Evolutionary conservation across 2,113 vertebrate genomes (phyloP).

Genomic region (Arizona elegans): DNA sequence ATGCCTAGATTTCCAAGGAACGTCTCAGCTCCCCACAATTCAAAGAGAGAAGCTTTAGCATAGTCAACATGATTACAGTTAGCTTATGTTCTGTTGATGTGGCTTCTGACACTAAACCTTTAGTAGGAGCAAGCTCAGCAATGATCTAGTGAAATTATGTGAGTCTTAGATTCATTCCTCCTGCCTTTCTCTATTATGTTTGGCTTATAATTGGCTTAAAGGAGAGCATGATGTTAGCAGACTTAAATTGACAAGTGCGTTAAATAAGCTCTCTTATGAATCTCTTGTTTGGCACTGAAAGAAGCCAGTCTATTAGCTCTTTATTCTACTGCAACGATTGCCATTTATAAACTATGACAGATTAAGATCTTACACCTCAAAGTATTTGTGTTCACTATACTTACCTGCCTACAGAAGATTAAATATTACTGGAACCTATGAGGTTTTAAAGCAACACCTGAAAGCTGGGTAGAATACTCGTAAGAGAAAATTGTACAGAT

Average conservation of each 20-base stretch:
- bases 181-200: background rate
- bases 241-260: background rate
- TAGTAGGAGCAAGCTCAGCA: background rate
- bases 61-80: background rate
- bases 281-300: background rate
- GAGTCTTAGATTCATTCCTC: background rate
- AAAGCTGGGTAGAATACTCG: background rate
- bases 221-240: background rate
- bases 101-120: background rate
- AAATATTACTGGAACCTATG: background rate
- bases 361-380: background rate
- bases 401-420: background rate
- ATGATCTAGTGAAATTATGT: background rate
- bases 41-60: background rate
- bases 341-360: background rate
- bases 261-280: background rate
- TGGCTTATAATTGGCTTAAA: slow-evolving; percentile 15
- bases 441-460: background rate
- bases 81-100: background rate
- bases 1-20: background rate
- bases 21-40: background rate
- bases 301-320: background rate
- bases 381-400: background rate
- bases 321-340: background rate
- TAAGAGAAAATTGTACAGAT: background rate